Conservation (phyloP, 2,113 vertebrate genomes). For the Grus americana region DNA sequence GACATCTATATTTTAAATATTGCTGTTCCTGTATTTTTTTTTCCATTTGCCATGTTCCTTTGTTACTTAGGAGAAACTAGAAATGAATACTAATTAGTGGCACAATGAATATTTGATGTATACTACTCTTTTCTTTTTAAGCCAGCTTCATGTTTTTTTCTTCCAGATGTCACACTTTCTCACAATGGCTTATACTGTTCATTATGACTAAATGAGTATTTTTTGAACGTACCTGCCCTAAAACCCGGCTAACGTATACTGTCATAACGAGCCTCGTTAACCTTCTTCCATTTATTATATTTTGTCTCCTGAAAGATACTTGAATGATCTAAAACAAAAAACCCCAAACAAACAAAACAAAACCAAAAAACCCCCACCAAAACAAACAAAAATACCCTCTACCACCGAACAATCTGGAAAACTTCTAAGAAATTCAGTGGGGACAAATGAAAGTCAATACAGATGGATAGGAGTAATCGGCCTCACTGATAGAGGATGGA, state of each 20-base stretch:
- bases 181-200: background rate
- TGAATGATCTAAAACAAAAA: background rate
- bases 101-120: slow-evolving; percentile 37
- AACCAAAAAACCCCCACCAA: too few species aligned
- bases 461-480: background rate
- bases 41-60: slow-evolving; percentile 40
- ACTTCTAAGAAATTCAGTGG: background rate
- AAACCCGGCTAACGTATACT: background rate
- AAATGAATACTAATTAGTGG: slow-evolving; percentile 62
- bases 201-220: background rate
- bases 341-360: too few species aligned
- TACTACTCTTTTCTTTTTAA: background rate
- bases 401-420: background rate
- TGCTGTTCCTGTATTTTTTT: slow-evolving; percentile 41
- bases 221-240: background rate
- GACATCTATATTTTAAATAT: slow-evolving; percentile 65
- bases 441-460: background rate
- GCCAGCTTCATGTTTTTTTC: background rate
- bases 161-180: background rate
- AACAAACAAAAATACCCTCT: background rate
- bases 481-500: background rate
- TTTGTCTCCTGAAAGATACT: background rate
- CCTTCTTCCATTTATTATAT: background rate
- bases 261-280: background rate
- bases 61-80: slow-evolving; percentile 49